phyloP scores from a whole-genome alignment of 2,888 invertebrate species.

The Pediacus dermestoides region DNA sequence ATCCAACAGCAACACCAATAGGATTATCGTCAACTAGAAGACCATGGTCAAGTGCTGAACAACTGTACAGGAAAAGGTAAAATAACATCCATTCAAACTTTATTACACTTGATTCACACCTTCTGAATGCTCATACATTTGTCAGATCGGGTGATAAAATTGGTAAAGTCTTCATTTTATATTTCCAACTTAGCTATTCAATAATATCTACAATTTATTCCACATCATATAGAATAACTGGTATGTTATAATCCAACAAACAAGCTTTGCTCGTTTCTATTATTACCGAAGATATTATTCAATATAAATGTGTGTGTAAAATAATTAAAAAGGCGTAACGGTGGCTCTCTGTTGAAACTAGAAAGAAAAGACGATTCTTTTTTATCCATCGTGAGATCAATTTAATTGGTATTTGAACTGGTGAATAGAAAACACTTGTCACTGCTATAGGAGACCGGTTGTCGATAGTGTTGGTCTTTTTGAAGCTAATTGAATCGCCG shows the following conservation, averaged over 20 bases:
- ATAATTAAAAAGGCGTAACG: constrained; percentile 2
- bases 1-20: constrained; percentile 11
- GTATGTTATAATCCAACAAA: too few species aligned
- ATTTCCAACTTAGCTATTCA: background rate
- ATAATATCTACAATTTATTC: too few species aligned
- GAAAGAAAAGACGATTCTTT: too few species aligned
- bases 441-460: constrained; percentile 15
- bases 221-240: too few species aligned
- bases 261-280: too few species aligned
- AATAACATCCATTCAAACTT: constrained; percentile 1
- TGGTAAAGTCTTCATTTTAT: constrained; percentile 6
- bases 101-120: constrained; percentile 11
- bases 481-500: constrained; percentile 28
- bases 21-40: constrained; percentile 12
- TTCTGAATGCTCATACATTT: constrained; percentile 8
- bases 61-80: constrained; percentile 25
- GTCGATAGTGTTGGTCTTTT: constrained; percentile 22
- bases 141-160: constrained; percentile 1
- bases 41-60: constrained; percentile 23
- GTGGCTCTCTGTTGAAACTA: too few species aligned
- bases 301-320: background rate
- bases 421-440: constrained; percentile 30
- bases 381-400: constrained; percentile 13
- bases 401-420: constrained; percentile 27
- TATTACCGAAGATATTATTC: background rate